These are phyloP conservation scores for Nymphalis urticae DNA, from an alignment of 2,888 invertebrate genomes.

Conservation along the genomic window DNA sequence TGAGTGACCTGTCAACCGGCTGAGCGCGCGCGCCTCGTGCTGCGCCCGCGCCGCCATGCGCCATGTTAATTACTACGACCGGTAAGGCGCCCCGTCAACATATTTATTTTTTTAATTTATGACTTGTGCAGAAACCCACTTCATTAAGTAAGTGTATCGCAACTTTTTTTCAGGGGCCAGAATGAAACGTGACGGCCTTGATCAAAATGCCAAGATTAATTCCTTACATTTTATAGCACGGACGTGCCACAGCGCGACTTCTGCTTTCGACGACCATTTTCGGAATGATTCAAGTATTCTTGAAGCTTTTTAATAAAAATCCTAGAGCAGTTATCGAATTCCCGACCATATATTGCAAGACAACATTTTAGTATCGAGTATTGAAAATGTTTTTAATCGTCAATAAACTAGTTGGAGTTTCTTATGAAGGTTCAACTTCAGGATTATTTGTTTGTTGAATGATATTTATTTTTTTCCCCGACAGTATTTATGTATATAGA, in stretches of 20 bases:
- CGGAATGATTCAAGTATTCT: conserved; percentile 65
- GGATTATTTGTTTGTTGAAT: conserved; percentile 14
- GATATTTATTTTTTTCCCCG: neutral
- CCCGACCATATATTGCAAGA: conserved; percentile 72
- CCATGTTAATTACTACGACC: conserved; percentile 76
- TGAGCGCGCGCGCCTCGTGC: conserved; percentile 48
- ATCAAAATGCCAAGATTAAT: conserved; percentile 71
- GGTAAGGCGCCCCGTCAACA: conserved; percentile 73
- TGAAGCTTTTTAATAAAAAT: conserved; percentile 65
- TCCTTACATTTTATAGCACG: conserved; percentile 64
- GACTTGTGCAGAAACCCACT: conserved; percentile 61
- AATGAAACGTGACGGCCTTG: conserved; percentile 54
- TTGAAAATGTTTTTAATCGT: conserved; percentile 60
- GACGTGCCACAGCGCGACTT: conserved; percentile 60
- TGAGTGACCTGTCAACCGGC: conserved; percentile 67
- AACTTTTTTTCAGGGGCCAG: conserved; percentile 51
- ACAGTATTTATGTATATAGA: neutral
- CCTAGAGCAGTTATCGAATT: conserved; percentile 69
- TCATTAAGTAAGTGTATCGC: conserved; percentile 63
- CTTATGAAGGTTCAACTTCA: conserved; percentile 43
- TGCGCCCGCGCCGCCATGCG: conserved; percentile 56
- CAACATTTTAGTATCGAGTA: conserved; percentile 63
- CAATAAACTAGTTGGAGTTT: conserved; percentile 61
- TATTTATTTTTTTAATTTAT: conserved; percentile 67
- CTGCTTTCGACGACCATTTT: conserved; percentile 67